Conservation (phyloP, 2,888 invertebrate genomes). For the Isotomurus palustris region DNA sequence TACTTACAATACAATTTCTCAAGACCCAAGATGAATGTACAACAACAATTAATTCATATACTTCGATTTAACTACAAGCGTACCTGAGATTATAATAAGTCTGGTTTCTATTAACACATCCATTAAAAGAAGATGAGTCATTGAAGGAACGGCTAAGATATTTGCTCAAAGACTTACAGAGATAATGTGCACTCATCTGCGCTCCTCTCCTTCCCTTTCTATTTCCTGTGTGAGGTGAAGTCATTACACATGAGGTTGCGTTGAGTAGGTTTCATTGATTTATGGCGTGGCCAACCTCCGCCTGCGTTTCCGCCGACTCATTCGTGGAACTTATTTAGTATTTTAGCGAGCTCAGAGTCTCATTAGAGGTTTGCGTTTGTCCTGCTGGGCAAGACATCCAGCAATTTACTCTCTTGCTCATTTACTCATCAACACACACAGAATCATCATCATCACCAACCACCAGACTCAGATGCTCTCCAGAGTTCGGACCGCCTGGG, state of each 20-base stretch:
- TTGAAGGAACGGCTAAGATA: too few species aligned
- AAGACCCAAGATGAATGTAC: too few species aligned
- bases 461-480: slow-evolving; percentile 19
- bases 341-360: slow-evolving; percentile 31
- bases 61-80: too few species aligned
- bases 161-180: too few species aligned
- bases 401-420: slow-evolving; percentile 1
- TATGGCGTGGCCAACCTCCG: slow-evolving; percentile 35
- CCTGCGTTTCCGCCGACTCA: slow-evolving; percentile 38
- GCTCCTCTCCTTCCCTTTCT: not conserved
- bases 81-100: too few species aligned
- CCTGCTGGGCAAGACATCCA: slow-evolving; percentile 4
- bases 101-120: too few species aligned
- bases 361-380: slow-evolving; percentile 29
- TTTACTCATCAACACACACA: not conserved
- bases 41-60: too few species aligned
- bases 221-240: not conserved
- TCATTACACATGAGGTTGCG: not conserved
- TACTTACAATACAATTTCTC: too few species aligned
- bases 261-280: slow-evolving; percentile 34
- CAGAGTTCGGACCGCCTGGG: slow-evolving; percentile 32
- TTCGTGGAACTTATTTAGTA: slow-evolving; percentile 31
- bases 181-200: not conserved
- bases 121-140: too few species aligned
- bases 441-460: slow-evolving; percentile 13